Evolutionary conservation across 2,797 vertebrate genomes (phyloP), one percentile per base, ranked within the genome.

Genomic region (Tangara arthus): DNA sequence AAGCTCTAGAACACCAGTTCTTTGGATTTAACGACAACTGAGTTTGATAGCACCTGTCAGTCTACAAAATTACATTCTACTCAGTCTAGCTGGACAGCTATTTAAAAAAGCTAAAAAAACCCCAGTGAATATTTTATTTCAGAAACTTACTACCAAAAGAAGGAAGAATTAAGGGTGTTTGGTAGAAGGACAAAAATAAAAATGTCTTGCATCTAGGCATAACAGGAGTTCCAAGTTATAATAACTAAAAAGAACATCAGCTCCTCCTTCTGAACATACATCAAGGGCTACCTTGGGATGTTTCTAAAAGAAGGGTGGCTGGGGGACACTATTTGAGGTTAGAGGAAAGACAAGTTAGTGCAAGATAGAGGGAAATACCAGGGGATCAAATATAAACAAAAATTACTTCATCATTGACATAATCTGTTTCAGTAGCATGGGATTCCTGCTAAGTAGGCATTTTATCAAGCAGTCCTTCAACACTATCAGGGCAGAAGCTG

Each of bases 131-230:
- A 79, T 65, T 7, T 77, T 28, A 80, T 70, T 93, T 88, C 49
- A 81, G 65, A 88, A 92, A 72, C 52, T 81, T 79, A 78, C 24
- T 41, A 72, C 28, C 46, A 61, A 57, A 87, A 79, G 50, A 86
- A 76, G 50, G 15, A 92, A 30, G 23, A 93, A 79, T 34, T 77
- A 35, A 89, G 8, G 9, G 22, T 4, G 1, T 63, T 83, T 68
- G 9, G 24, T 16, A 53, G 46, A 17, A 82, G 5, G 27, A 39
- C 46, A 63, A 86, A n/a, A 73, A 42, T n/a, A 14, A 21, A 10
- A 49, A 39, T 19, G 27, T n/a, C 55, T 64, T 49, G 46, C 1
- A 1, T 47, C 26, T 61, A 55, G n/a, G 32, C 84, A 57, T 52
- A 90, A 75, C 0, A 2, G 11, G 16, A 82, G 9, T 59, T 92